Evolutionary conservation across 2,797 vertebrate species (phyloP).

Genomic region (Urosaurus nigricauda): DNA sequence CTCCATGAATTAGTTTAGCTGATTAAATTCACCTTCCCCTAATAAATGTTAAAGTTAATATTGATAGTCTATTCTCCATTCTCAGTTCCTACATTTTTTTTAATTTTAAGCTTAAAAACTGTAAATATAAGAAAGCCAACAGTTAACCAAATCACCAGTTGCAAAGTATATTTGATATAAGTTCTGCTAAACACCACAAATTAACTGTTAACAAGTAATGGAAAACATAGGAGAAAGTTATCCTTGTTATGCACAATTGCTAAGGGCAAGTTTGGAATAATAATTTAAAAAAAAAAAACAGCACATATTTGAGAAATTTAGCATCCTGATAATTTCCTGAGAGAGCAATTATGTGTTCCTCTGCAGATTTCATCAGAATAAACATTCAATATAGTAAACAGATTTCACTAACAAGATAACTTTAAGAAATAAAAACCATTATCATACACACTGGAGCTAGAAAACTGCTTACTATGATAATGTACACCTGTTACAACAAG

Average conservation of each 20-base stretch:
- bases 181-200: background rate
- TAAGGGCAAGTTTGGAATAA: background rate
- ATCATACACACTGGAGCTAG: slow-evolving; percentile 36
- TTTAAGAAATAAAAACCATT: slow-evolving; percentile 60
- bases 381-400: slow-evolving; percentile 67
- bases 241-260: background rate
- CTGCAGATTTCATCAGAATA: slow-evolving; percentile 53
- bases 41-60: background rate
- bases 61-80: background rate
- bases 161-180: background rate
- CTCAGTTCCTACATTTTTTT: background rate
- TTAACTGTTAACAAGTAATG: background rate
- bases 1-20: too few species aligned
- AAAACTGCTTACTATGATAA: slow-evolving; percentile 55
- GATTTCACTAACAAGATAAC: slow-evolving; percentile 61
- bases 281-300: background rate
- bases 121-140: background rate
- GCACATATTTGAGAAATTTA: slow-evolving; percentile 36
- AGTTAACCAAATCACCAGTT: background rate
- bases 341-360: slow-evolving; percentile 62
- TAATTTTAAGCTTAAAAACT: background rate
- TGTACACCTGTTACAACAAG: slow-evolving; percentile 58
- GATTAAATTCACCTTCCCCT: too few species aligned
- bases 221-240: background rate
- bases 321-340: slow-evolving; percentile 58